A percentile compares a stretch with the other conserved stretches of the same genome.
phyloP scores from a whole-genome alignment of 2,888 invertebrate species.

The Leptopilina drosophilae region DNA sequence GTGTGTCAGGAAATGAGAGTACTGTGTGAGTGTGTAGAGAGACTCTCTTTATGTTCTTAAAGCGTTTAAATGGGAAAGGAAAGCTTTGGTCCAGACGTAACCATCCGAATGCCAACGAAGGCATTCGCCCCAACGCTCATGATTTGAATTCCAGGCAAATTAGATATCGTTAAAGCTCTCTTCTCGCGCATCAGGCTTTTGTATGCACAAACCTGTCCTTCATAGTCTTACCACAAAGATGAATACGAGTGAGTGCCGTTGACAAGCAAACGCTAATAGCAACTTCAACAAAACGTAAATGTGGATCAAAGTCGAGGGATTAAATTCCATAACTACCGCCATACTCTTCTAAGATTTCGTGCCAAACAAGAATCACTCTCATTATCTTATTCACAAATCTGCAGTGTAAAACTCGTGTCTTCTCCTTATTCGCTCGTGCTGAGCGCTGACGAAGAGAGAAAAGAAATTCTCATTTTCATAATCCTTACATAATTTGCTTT shows the following conservation, averaged over 20 bases:
- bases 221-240: constrained; percentile 63
- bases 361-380: constrained; percentile 21
- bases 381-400: constrained; percentile 25
- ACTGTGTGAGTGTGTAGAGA: not conserved
- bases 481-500: too few relatives aligned
- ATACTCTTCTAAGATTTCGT: constrained; percentile 27
- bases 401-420: constrained; percentile 14
- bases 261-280: constrained; percentile 76
- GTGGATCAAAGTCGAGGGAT: constrained; percentile 52
- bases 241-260: constrained; percentile 69
- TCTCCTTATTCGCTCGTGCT: too few relatives aligned
- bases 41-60: constrained; percentile 20
- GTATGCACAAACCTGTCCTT: constrained; percentile 31
- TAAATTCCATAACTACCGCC: constrained; percentile 50
- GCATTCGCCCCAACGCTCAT: constrained; percentile 32
- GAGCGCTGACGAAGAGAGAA: not conserved
- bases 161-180: constrained; percentile 32
- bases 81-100: constrained; percentile 36
- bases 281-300: constrained; percentile 42
- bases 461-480: not conserved
- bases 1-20: not conserved
- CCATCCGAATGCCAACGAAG: constrained; percentile 36
- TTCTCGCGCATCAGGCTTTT: constrained; percentile 21
- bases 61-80: constrained; percentile 37
- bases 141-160: constrained; percentile 40